Percentiles rank a stretch among this genome's conserved stretches.
Conservation (phyloP, 2,888 invertebrate species). For the Ormyrus thymus region DNA sequence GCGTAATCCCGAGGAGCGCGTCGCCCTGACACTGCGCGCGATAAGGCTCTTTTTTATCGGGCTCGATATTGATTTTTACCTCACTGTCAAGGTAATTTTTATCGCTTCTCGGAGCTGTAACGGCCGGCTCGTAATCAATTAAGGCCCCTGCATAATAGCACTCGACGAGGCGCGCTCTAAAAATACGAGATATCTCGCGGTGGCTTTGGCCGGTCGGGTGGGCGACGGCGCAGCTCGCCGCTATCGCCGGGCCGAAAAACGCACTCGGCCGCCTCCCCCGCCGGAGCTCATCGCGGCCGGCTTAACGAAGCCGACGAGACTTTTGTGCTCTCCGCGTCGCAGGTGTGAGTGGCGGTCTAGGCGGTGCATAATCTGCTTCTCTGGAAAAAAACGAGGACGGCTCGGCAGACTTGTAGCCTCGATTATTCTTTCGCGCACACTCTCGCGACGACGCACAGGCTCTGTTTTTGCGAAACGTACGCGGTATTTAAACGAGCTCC, state of each 20-base stretch:
- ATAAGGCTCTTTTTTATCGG: too few species aligned
- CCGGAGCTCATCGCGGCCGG: conserved; percentile 9
- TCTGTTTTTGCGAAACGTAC: conserved; percentile 19
- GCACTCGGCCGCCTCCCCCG: background rate
- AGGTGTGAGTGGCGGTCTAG: background rate
- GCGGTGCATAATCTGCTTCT: background rate
- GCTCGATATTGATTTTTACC: too few species aligned
- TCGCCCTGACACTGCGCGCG: too few species aligned
- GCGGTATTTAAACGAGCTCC: conserved; percentile 25
- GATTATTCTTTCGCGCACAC: background rate
- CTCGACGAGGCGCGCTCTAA: too few species aligned
- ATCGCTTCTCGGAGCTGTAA: too few species aligned
- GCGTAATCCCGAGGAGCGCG: too few species aligned
- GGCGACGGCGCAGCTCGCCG: background rate
- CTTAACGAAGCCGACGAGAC: conserved; percentile 29
- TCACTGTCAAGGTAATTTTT: too few species aligned
- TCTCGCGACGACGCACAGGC: background rate
- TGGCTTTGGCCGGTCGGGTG: background rate
- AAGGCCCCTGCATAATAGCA: too few species aligned
- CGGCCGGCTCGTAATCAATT: too few species aligned
- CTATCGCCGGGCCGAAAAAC: background rate
- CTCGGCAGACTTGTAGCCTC: conserved; percentile 24
- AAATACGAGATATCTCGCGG: too few species aligned
- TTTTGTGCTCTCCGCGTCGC: conserved; percentile 20
- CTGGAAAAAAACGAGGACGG: too few species aligned